phyloP scores from a whole-genome alignment of 2,797 vertebrate species.

The Pipistrellus pipistrellus region DNA sequence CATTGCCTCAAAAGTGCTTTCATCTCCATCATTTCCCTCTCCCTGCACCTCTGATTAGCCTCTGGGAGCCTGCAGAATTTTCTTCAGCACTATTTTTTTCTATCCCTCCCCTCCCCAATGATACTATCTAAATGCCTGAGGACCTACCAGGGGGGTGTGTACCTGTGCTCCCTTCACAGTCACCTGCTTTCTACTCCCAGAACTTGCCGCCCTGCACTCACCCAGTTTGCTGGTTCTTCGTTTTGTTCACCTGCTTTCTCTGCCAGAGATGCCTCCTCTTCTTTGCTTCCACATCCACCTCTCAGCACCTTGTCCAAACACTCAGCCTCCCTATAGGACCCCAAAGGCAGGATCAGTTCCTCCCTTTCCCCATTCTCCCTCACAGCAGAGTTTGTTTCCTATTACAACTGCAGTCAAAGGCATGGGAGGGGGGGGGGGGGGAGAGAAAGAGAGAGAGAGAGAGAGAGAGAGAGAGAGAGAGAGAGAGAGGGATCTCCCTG shows the following conservation, averaged over 20 bases:
- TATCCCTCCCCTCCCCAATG: background rate
- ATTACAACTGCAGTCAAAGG: background rate
- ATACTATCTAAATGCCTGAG: background rate
- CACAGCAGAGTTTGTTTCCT: background rate
- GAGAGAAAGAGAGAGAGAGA: too few species aligned
- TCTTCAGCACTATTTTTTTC: background rate
- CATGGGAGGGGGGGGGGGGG: too few species aligned
- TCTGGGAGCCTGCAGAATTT: background rate
- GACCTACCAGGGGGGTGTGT: background rate
- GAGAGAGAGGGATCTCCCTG: background rate
- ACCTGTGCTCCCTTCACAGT: background rate
- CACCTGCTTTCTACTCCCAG: background rate
- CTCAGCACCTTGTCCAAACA: background rate
- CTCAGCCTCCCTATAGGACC: background rate
- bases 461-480: too few species aligned
- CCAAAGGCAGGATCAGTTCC: background rate
- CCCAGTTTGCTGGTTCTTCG: background rate
- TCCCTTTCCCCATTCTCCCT: background rate
- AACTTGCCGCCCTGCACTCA: background rate
- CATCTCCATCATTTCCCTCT: background rate
- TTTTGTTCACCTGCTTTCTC: slow-evolving; percentile 3
- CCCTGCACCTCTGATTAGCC: background rate
- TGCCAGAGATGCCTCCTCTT: background rate
- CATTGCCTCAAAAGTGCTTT: background rate
- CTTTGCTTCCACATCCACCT: background rate